Percentiles rank a stretch among this genome's conserved stretches.
These are phyloP conservation scores for Mirza zaza DNA, from an alignment of 2,113 vertebrate species.

Conservation along the genomic window DNA sequence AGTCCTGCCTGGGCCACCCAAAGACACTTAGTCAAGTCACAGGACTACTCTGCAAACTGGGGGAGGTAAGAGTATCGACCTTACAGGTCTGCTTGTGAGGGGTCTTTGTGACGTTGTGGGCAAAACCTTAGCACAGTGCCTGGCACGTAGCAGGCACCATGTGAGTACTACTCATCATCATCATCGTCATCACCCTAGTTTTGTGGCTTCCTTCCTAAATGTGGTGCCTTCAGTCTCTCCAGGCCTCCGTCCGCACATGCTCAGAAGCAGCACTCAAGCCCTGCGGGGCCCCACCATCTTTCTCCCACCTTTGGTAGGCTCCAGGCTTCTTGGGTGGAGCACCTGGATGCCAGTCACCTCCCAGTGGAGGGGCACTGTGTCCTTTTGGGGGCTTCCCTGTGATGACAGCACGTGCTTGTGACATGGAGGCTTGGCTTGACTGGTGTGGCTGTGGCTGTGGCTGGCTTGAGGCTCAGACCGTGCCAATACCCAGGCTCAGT, in stretches of 20 bases:
- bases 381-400: background rate
- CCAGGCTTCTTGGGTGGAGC: accelerated
- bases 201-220: background rate
- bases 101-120: background rate
- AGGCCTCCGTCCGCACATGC: background rate
- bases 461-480: accelerated
- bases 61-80: background rate
- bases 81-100: too few species aligned
- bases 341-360: background rate
- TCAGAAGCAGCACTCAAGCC: background rate
- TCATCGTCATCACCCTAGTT: background rate
- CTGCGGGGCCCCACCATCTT: accelerated
- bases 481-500: accelerated
- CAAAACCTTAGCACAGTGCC: background rate
- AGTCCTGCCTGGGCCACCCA: background rate
- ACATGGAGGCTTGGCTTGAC: background rate
- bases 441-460: background rate
- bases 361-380: background rate
- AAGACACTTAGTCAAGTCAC: background rate
- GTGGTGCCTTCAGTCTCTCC: accelerated
- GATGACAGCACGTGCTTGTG: accelerated
- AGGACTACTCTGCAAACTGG: background rate
- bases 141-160: background rate
- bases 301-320: background rate
- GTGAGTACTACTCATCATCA: too few species aligned